Percentiles rank a stretch among this genome's conserved stretches.
Evolutionary conservation across 2,888 invertebrate species (phyloP).

Genomic region (Apamea crenata): DNA sequence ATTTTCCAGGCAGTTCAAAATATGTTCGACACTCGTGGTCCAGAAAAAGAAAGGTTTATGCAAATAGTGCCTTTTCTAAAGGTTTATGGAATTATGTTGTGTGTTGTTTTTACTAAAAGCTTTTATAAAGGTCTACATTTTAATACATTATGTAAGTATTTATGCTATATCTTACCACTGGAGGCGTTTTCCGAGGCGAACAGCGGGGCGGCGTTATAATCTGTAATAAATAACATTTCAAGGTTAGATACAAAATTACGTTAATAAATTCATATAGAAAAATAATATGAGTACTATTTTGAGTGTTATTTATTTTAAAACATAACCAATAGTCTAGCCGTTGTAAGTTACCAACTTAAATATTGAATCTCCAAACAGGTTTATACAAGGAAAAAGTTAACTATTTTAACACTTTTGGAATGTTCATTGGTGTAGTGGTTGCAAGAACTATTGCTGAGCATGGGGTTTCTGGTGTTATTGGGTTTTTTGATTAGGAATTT

Average conservation of each 20-base stretch:
- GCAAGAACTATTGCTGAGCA: too few species aligned
- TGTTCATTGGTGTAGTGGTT: too few species aligned
- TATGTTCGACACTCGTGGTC: not conserved
- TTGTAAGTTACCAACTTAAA: too few species aligned
- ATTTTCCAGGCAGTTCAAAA: not conserved
- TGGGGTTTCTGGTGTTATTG: too few species aligned
- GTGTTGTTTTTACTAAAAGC: not conserved
- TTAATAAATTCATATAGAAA: not conserved
- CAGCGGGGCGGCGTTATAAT: slow-evolving; percentile 90
- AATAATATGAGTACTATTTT: slow-evolving; percentile 10
- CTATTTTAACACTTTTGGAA: too few species aligned
- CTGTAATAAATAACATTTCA: slow-evolving; percentile 78
- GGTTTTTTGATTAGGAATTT: too few species aligned
- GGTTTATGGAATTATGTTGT: too few species aligned
- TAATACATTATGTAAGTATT: slow-evolving; percentile 46
- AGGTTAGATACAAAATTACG: slow-evolving; percentile 56
- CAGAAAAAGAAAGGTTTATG: not conserved
- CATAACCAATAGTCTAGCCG: too few species aligned
- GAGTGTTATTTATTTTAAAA: not conserved
- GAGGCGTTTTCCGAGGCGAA: slow-evolving; percentile 90
- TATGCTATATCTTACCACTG: slow-evolving; percentile 84
- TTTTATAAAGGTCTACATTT: slow-evolving; percentile 9
- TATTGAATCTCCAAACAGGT: not conserved
- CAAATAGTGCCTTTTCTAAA: not conserved
- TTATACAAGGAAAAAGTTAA: too few species aligned